Evolutionary conservation across 2,113 vertebrate genomes (phyloP), one percentile per base, ranked within the genome.

Genomic region (Pachycephala philippinensis): DNA sequence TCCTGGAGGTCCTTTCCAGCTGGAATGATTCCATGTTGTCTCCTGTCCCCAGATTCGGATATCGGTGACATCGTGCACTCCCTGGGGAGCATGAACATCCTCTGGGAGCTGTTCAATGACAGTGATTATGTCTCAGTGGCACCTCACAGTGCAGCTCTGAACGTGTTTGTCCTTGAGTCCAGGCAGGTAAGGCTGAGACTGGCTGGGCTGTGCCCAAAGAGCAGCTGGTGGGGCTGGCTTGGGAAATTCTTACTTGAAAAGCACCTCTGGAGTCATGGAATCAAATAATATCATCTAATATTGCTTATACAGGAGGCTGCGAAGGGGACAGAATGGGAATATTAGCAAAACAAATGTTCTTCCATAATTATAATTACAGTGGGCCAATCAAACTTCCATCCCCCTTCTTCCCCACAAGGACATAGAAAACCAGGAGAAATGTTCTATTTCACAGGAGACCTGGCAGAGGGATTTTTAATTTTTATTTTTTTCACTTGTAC

Each of bases 71-170:
- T 99, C 45, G 93, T 99, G 83, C 98, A 81, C 60, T 98, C 98
- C 96, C 97, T 99, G 53, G 98, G 98, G 75, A 97, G 97, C 82
- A 99, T 98, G 98, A 97, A 98, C 94, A 96, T 99, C 71, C 97
- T 98, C 49, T 97, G 98, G 95, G 98, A 99, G 14, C 89, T 99
- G 97, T 98, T 98, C 98, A 99, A 97, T 52, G 98, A 98, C 70
- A 97, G 84, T 1, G 98, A 99, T 45, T 99, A 99, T 57, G 97
- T 99, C 77, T 97, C 98, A 1, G 98, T 95, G 12, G 98, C 99
- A 2, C 99, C 99, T 9, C 99, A 99, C 90, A 99, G 98, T 14
- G 99, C 99, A 7, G 99, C 98, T 91, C 97, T 99, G 78, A 99
- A 99, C 10, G 98, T 99, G 13, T 97, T 98, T 31, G 81, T 49